Conservation (phyloP, 2,113 vertebrate genomes). For the Oreochromis tanganicae region DNA sequence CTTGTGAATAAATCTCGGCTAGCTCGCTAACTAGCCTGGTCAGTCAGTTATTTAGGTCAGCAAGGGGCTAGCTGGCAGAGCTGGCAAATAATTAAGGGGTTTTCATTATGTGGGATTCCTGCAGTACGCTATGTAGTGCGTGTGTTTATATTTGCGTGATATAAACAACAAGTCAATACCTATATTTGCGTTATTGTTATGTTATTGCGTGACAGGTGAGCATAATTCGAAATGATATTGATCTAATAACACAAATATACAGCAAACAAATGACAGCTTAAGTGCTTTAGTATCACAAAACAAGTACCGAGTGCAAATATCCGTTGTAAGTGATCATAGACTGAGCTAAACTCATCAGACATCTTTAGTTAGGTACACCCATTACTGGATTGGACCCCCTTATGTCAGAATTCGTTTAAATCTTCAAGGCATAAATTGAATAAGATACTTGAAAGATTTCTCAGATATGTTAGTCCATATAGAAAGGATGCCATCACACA, state of each 20-base stretch:
- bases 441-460: not conserved
- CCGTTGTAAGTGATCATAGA: not conserved
- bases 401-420: not conserved
- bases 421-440: not conserved
- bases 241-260: not conserved
- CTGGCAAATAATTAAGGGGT: not conserved
- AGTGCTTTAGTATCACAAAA: not conserved
- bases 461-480: not conserved
- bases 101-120: not conserved
- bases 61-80: not conserved
- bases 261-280: not conserved
- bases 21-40: not conserved
- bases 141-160: not conserved
- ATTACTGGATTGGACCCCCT: not conserved
- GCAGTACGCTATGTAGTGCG: no score
- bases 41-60: conserved; percentile 24
- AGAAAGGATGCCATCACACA: not conserved
- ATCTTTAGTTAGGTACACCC: not conserved
- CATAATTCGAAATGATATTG: not conserved
- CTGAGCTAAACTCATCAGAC: not conserved
- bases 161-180: not conserved
- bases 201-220: not conserved
- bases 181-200: not conserved
- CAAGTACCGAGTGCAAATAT: not conserved
- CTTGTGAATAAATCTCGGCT: not conserved